Percentiles rank a stretch among this genome's conserved stretches.
Evolutionary conservation across 2,113 vertebrate species (phyloP).

Genomic region (Eulacestoma nigropectus): DNA sequence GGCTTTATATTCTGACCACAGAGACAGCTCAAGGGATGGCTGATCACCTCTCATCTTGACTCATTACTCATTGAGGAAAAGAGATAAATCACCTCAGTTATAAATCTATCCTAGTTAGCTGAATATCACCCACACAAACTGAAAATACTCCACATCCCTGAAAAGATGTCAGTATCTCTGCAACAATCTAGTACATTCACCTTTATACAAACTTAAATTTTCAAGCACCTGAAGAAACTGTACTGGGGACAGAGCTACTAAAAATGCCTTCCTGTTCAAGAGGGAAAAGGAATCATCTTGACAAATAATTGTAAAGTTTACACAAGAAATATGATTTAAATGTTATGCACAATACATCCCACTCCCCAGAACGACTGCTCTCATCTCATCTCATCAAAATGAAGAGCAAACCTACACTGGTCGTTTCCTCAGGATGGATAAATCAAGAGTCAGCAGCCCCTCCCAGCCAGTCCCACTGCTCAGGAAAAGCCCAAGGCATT

Average conservation of each 20-base stretch:
- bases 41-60: not conserved
- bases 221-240: not conserved
- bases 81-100: not conserved
- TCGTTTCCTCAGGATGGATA: conserved; percentile 55
- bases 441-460: conserved; percentile 32
- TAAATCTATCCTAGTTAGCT: not conserved
- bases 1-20: not conserved
- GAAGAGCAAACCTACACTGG: conserved; percentile 26
- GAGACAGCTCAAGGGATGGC: not conserved
- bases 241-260: not conserved
- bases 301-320: not conserved
- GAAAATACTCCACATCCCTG: not conserved
- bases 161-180: not conserved
- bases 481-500: conserved; percentile 59
- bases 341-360: not conserved
- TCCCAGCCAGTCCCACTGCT: conserved; percentile 43
- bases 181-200: not conserved
- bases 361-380: conserved; percentile 9
- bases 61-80: not conserved
- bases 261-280: not conserved
- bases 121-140: not conserved
- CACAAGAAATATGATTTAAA: not conserved
- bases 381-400: conserved; percentile 46
- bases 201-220: not conserved
- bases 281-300: not conserved